phyloP scores from a whole-genome alignment of 2,113 vertebrate genomes.

The Odocoileus hemionus region DNA sequence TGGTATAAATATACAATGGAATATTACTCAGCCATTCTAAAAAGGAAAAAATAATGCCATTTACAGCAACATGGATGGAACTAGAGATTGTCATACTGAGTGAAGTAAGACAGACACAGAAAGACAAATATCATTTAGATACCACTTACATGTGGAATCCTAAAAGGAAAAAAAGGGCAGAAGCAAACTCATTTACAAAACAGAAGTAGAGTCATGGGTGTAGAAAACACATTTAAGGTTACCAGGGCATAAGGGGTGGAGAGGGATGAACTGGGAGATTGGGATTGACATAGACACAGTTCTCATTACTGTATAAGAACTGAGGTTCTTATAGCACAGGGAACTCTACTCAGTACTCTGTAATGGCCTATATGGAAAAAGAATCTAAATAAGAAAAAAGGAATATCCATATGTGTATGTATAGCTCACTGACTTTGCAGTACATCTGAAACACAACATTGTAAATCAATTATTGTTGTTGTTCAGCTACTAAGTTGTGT shows the following conservation, averaged over 20 bases:
- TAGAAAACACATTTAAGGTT: not conserved
- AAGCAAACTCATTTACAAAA: not conserved
- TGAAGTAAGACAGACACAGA: not conserved
- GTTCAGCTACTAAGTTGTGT: not conserved
- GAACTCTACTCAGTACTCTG: not conserved
- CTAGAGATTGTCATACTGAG: not conserved
- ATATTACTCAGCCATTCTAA: not conserved
- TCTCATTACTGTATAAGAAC: not conserved
- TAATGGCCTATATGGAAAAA: not conserved
- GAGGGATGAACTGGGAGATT: not conserved
- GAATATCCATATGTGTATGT: not conserved
- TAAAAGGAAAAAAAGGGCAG: not conserved
- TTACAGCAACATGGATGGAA: not conserved
- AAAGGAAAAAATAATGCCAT: not conserved
- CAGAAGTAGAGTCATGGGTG: not conserved
- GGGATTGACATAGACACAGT: not conserved
- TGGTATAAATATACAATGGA: not conserved
- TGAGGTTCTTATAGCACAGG: not conserved
- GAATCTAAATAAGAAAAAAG: not conserved
- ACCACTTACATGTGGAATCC: not conserved
- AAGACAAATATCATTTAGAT: not conserved
- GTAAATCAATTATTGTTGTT: not conserved
- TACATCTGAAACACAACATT: not conserved
- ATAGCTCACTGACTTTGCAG: not conserved
- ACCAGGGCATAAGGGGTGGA: not conserved